A percentile compares a stretch with the other conserved stretches of the same genome.
These are phyloP conservation scores for Stictonetta naevosa DNA, from an alignment of 2,113 vertebrate genomes.

Conservation along the genomic window DNA sequence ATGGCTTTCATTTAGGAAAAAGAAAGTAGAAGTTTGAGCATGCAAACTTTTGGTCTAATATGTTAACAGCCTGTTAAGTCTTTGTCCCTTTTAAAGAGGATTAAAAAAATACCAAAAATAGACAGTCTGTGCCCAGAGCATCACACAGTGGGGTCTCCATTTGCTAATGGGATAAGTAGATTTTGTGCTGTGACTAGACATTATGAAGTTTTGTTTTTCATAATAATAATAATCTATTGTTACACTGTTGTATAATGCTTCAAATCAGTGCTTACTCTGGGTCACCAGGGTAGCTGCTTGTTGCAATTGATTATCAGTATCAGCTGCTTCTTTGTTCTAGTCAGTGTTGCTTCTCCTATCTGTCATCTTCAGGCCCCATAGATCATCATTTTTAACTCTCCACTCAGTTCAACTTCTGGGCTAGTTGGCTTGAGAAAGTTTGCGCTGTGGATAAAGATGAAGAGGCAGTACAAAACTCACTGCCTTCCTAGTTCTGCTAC, in stretches of 20 bases:
- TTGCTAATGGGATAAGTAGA: background rate
- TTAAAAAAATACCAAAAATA: background rate
- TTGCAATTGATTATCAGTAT: background rate
- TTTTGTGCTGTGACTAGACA: background rate
- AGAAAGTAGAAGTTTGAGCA: background rate
- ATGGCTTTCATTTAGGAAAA: background rate
- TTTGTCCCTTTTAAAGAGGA: background rate
- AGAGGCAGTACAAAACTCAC: background rate
- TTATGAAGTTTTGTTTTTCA: background rate
- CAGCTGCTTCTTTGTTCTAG: background rate
- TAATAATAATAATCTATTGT: background rate
- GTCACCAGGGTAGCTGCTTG: background rate
- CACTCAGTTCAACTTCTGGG: background rate
- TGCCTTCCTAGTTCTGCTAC: background rate
- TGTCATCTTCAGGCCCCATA: background rate
- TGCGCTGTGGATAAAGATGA: rapidly evolving
- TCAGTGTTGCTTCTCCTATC: background rate
- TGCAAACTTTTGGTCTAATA: background rate
- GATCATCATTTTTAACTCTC: background rate
- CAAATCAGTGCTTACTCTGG: background rate
- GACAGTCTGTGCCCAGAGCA: background rate
- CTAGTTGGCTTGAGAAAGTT: background rate
- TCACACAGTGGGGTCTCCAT: background rate
- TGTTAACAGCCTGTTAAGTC: background rate
- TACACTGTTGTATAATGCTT: background rate